These are phyloP conservation scores for Lagocephalus sceleratus DNA, from an alignment of 2,797 vertebrate genomes.

Conservation along the genomic window DNA sequence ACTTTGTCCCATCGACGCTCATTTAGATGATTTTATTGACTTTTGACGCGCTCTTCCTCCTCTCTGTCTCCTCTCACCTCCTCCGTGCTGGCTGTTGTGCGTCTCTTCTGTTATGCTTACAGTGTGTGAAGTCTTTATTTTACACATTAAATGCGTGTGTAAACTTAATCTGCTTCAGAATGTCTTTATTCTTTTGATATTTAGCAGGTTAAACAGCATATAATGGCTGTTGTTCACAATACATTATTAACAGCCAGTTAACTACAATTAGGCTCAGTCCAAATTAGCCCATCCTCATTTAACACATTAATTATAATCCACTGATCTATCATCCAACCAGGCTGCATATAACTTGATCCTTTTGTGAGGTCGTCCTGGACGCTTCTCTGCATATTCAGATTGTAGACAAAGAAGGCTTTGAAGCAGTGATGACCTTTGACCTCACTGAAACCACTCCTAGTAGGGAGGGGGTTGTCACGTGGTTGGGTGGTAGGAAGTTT, in stretches of 20 bases:
- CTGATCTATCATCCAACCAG: not conserved
- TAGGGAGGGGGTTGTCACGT: not conserved
- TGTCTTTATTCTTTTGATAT: not conserved
- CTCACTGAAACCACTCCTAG: not conserved
- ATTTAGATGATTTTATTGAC: constrained; percentile 20
- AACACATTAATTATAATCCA: not conserved
- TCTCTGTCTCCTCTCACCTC: constrained; percentile 7
- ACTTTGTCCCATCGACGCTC: constrained; percentile 6
- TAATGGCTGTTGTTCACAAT: not conserved
- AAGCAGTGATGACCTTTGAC: constrained; percentile 9
- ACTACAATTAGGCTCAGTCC: not conserved
- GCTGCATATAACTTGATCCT: not conserved
- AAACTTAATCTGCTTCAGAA: constrained; percentile 12
- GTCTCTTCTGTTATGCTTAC: constrained; percentile 25
- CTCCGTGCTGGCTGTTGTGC: constrained; percentile 1
- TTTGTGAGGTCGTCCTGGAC: not conserved
- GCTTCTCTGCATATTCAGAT: not conserved
- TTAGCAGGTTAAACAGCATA: not conserved
- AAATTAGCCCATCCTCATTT: not conserved
- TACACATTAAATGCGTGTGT: constrained; percentile 39
- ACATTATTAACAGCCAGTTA: no score
- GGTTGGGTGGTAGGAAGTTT: not conserved
- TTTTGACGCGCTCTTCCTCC: constrained; percentile 2
- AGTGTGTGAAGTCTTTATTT: constrained; percentile 22
- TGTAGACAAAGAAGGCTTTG: not conserved